Percentiles rank a stretch among this genome's conserved stretches.
These are phyloP conservation scores for Drosophila tsacasi DNA, from an alignment of 1,140 invertebrate genomes.

Conservation along the genomic window DNA sequence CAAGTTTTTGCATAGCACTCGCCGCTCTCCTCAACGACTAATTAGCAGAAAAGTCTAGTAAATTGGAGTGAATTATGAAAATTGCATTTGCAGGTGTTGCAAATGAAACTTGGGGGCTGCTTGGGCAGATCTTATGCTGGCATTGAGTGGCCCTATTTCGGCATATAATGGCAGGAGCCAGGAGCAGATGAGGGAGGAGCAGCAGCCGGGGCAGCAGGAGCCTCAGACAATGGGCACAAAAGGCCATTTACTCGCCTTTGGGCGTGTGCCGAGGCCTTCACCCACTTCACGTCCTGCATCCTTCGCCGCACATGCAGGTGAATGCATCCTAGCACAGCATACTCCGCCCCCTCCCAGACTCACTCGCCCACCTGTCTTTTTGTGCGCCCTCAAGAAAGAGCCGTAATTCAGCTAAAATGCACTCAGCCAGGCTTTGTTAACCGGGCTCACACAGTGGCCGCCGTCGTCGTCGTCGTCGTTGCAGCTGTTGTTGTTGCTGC, in stretches of 20 bases:
- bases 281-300: constrained; percentile 58
- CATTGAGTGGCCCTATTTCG: constrained; percentile 70
- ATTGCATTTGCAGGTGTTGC: constrained; percentile 64
- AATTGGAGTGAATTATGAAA: constrained; percentile 71
- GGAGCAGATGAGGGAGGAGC: constrained; percentile 2
- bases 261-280: constrained; percentile 70
- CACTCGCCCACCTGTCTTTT: constrained; percentile 20
- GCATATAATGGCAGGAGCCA: constrained; percentile 51
- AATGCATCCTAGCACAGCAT: constrained; percentile 7
- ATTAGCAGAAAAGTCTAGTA: constrained; percentile 64
- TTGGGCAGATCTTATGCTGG: constrained; percentile 45
- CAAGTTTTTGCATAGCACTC: constrained; percentile 22
- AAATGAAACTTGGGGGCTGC: constrained; percentile 43
- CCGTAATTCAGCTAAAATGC: constrained; percentile 81
- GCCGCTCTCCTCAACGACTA: constrained; percentile 38
- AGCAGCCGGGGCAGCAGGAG: neutral
- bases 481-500: constrained; percentile 42
- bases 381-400: constrained; percentile 50
- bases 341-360: too few species aligned
- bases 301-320: constrained; percentile 48
- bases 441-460: constrained; percentile 12
- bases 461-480: constrained; percentile 15
- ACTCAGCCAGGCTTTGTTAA: constrained; percentile 70
- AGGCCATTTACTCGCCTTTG: constrained; percentile 68
- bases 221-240: constrained; percentile 72